Evolutionary conservation across 2,888 invertebrate species (phyloP), one percentile per base, ranked within the genome.

Genomic region (Unio delphinus): DNA sequence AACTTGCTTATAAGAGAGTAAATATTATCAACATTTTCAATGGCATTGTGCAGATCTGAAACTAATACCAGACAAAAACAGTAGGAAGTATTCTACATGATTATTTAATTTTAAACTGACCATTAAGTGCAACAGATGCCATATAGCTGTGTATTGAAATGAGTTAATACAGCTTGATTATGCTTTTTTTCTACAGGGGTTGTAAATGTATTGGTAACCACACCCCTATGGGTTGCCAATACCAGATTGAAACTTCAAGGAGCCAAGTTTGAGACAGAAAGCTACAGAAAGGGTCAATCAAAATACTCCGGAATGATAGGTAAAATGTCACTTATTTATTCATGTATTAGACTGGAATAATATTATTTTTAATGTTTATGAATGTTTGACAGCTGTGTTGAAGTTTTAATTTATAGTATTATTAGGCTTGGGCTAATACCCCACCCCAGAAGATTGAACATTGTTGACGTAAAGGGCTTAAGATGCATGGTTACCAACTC

Each of bases 161-260:
- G 15, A 45, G 45, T 45, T 45, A 61, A 7, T 2, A 34, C 18
- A 34, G 26, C 6, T 30, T 1, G 3, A 34, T 54, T 60, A n/a
- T 26, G 26, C 7, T 61, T 55, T 56, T 64, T 63, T 60, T 59
- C 82, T 83, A n/a, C 80, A 92, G 92, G 92, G 61, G 92, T 94
- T 67, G 92, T 95, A 23, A 96, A 96, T 91, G 97, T 97, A 4
- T 89, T 97, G 34, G 88, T 93, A 18, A 97, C 97, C 45, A 95
- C 95, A 28, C 97, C 97, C 0, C 91, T 97, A 55, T 97, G 97
- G 97, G 96, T 97, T 62, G 96, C 96, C 0, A 96, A 96, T 85
- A 96, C 95, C 8, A 92, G 96, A 76, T 92, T 97, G 87, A 96
- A 96, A 91, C 93, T 96, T 91, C 93, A 94, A 79, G 94, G 94